These are phyloP conservation scores for Cladorhizidae sp. DNA, from an alignment of 37 sponge, comb jelly and placozoan species.

Conservation along the genomic window DNA sequence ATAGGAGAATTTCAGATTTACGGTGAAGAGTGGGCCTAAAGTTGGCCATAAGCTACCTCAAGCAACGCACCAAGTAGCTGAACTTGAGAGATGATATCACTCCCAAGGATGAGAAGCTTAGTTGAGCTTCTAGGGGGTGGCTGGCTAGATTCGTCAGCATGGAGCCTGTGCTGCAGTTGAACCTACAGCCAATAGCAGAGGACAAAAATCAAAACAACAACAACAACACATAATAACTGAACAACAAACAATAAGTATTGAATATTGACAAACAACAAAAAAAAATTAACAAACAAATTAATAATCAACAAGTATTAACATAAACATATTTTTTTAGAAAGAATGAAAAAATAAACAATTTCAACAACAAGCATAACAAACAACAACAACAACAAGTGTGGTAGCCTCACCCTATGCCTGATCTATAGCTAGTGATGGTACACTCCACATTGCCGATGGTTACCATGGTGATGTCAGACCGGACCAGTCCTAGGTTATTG, in stretches of 20 bases:
- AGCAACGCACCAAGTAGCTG: background rate
- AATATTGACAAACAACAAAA: too few relatives aligned
- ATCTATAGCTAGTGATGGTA: slow-evolving; percentile 15
- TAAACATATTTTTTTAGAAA: too few relatives aligned
- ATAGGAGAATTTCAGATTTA: too few relatives aligned
- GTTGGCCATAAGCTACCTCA: too few relatives aligned
- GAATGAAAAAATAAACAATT: too few relatives aligned
- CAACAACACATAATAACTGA: background rate
- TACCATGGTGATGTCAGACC: slow-evolving; percentile 48
- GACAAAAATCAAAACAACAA: too few relatives aligned
- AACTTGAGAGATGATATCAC: background rate
- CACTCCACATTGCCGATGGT: slow-evolving; percentile 51
- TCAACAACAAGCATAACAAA: background rate
- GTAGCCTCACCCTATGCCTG: slow-evolving; percentile 22
- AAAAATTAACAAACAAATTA: too few relatives aligned
- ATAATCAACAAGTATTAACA: too few relatives aligned
- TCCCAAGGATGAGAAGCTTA: background rate
- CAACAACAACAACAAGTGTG: too few relatives aligned
- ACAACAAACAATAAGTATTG: background rate
- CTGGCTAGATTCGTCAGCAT: background rate
- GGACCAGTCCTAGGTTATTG: slow-evolving; percentile 66
- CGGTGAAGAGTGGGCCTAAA: too few relatives aligned
- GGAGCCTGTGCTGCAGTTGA: slow-evolving; percentile 18
- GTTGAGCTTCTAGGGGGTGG: background rate
- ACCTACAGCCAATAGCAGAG: too few relatives aligned